These are phyloP conservation scores for Hoplodrina blanda DNA, from an alignment of 2,888 invertebrate species.

Conservation along the genomic window DNA sequence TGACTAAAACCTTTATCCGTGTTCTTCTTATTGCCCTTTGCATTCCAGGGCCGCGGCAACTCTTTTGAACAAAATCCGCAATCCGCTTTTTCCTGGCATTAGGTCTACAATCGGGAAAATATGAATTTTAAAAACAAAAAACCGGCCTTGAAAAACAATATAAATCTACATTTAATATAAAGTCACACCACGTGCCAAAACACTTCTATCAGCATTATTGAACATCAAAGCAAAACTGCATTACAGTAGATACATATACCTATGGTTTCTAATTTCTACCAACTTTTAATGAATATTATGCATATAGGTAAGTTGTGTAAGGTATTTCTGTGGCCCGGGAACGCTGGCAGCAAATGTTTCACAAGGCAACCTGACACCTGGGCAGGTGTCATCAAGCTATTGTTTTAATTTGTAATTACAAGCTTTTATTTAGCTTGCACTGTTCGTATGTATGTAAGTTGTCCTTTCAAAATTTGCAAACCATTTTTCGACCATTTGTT, in stretches of 20 bases:
- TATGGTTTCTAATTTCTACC: conserved; percentile 54
- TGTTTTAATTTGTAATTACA: conserved; percentile 25
- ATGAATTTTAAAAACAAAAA: not conserved
- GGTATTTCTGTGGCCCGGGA: conserved; percentile 80
- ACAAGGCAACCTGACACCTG: conserved; percentile 83
- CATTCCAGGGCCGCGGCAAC: too few species aligned
- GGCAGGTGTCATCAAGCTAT: conserved; percentile 76
- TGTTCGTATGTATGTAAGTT: too few species aligned
- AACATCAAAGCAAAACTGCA: conserved; percentile 49
- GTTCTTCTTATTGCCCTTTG: too few species aligned
- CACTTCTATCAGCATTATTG: conserved; percentile 36
- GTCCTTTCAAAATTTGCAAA: too few species aligned
- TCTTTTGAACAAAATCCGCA: too few species aligned
- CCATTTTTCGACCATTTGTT: too few species aligned
- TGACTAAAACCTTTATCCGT: too few species aligned
- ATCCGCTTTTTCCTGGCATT: too few species aligned
- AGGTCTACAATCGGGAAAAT: too few species aligned
- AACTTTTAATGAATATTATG: conserved; percentile 60
- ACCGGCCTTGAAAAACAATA: conserved; percentile 19
- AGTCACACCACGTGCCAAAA: conserved; percentile 44
- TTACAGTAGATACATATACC: conserved; percentile 16
- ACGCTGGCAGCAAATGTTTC: conserved; percentile 81
- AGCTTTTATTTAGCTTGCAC: too few species aligned
- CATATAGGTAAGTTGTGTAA: conserved; percentile 67
- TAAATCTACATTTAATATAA: not conserved